These are phyloP conservation scores for Coregonus sp. DNA, from an alignment of 2,797 vertebrate species.

Conservation along the genomic window DNA sequence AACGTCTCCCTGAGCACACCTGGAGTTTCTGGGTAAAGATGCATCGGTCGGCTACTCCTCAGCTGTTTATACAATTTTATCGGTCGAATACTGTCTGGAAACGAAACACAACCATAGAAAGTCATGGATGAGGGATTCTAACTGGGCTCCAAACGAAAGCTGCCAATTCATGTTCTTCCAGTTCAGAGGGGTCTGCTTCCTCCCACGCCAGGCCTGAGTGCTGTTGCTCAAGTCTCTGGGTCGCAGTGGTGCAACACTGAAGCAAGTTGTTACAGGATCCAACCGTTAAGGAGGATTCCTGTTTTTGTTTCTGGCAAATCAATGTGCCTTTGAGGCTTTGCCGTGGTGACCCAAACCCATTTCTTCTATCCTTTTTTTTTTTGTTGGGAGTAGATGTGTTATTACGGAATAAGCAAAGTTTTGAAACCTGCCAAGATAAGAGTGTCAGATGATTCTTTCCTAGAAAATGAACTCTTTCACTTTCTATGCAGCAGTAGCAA, in stretches of 20 bases:
- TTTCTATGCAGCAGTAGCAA: not conserved
- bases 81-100: not conserved
- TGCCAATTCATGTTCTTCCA: slow-evolving; percentile 24
- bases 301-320: slow-evolving; percentile 49
- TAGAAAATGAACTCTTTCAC: slow-evolving; percentile 2
- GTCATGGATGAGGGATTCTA: slow-evolving; percentile 14
- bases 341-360: slow-evolving; percentile 26
- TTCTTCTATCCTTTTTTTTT: not conserved
- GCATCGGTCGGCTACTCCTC: not conserved
- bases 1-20: not conserved
- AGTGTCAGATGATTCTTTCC: slow-evolving; percentile 17
- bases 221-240: slow-evolving; percentile 35
- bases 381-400: not conserved
- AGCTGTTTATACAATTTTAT: slow-evolving; percentile 27
- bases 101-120: not conserved
- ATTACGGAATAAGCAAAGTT: not conserved
- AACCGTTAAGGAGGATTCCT: slow-evolving; percentile 56
- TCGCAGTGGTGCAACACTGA: slow-evolving; percentile 50
- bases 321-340: slow-evolving; percentile 20
- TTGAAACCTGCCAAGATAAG: slow-evolving; percentile 13
- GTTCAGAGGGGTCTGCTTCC: slow-evolving; percentile 21
- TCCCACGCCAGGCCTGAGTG: slow-evolving; percentile 16
- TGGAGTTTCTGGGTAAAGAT: not conserved
- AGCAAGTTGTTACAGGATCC: slow-evolving; percentile 57
- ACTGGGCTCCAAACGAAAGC: slow-evolving; percentile 27